Evolutionary conservation across 2,888 invertebrate species (phyloP).

Genomic region (Thysanoteuthis rhombus): DNA sequence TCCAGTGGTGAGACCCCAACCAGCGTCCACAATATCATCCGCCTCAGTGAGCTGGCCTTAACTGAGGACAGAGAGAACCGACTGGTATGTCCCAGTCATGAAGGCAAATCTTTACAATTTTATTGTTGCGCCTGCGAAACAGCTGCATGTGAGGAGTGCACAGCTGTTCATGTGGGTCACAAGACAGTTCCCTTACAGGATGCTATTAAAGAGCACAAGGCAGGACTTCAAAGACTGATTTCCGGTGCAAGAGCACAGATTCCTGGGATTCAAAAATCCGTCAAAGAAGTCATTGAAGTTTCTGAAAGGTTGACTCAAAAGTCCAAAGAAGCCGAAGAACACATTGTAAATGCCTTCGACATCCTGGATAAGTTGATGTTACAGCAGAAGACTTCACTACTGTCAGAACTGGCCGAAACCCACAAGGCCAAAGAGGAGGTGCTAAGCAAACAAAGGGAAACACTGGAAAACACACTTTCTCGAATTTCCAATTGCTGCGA

Average conservation of each 20-base stretch:
- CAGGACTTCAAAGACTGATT: slow-evolving; percentile 57
- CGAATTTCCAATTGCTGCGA: slow-evolving; percentile 69
- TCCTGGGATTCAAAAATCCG: slow-evolving; percentile 62
- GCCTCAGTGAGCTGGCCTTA: slow-evolving; percentile 54
- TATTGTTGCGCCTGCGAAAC: slow-evolving; percentile 71
- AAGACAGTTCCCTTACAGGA: slow-evolving; percentile 67
- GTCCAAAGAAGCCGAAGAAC: slow-evolving; percentile 54
- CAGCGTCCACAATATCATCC: slow-evolving; percentile 52
- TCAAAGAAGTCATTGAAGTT: slow-evolving; percentile 59
- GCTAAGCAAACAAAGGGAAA: slow-evolving; percentile 63
- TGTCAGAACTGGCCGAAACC: slow-evolving; percentile 62
- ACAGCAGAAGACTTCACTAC: slow-evolving; percentile 60
- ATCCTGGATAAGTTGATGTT: slow-evolving; percentile 59
- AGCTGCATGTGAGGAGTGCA: slow-evolving; percentile 70
- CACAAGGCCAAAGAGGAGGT: slow-evolving; percentile 63
- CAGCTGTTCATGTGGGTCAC: slow-evolving; percentile 70
- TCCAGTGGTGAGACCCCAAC: background rate
- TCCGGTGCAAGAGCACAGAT: slow-evolving; percentile 63
- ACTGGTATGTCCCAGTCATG: slow-evolving; percentile 66
- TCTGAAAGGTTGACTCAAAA: slow-evolving; percentile 51
- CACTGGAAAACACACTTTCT: slow-evolving; percentile 65
- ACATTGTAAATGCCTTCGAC: slow-evolving; percentile 64
- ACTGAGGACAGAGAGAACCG: slow-evolving; percentile 50
- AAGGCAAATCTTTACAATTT: slow-evolving; percentile 64
- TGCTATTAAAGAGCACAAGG: slow-evolving; percentile 68